Evolutionary conservation across 2,797 vertebrate species (phyloP).

Genomic region (Microctenopoma steveboyesi): DNA sequence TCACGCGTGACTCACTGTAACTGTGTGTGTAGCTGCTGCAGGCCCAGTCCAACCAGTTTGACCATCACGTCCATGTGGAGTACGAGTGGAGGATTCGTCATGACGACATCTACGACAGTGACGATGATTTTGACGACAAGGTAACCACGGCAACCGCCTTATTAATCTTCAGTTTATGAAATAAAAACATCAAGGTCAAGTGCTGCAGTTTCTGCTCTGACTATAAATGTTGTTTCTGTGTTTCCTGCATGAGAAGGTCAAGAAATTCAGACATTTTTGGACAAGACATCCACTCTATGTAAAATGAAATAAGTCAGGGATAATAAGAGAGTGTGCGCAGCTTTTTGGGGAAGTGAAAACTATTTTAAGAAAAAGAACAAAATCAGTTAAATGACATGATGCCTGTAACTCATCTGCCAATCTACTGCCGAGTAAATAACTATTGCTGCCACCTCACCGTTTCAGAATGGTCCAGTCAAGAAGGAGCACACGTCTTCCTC

Average conservation of each 20-base stretch:
- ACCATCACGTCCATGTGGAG: constrained; percentile 86
- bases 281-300: no score
- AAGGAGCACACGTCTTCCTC: constrained; percentile 76
- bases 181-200: no score
- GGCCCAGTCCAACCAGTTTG: constrained; percentile 85
- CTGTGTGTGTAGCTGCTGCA: constrained; percentile 80
- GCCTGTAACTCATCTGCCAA: not conserved
- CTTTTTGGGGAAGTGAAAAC: no score
- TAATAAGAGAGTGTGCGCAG: no score
- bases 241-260: not conserved
- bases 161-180: not conserved
- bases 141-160: constrained; percentile 38
- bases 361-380: no score
- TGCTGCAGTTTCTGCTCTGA: not conserved
- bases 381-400: no score
- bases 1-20: not conserved
- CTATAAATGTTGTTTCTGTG: not conserved
- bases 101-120: constrained; percentile 87
- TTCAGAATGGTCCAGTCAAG: constrained; percentile 79
- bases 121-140: constrained; percentile 85
- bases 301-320: no score
- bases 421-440: not conserved
- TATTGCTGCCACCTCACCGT: not conserved
- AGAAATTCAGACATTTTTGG: not conserved
- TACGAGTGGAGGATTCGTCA: constrained; percentile 87